Evolutionary conservation across 2,888 invertebrate species (phyloP).

Genomic region (Lissocephala sabroskyi): DNA sequence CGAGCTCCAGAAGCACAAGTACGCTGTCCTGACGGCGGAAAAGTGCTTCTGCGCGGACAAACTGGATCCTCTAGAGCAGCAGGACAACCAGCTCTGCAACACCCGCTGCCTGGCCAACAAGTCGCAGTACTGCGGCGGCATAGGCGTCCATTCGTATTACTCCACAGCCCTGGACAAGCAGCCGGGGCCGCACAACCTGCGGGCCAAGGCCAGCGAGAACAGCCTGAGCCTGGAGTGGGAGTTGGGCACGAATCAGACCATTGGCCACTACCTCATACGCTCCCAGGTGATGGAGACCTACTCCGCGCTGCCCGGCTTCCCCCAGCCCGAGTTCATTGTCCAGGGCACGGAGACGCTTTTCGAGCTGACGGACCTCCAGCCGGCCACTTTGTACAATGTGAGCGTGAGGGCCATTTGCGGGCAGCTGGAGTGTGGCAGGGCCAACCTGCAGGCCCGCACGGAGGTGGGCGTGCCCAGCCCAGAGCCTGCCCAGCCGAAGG

Average conservation of each 20-base stretch:
- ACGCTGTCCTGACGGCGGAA: conserved; percentile 64
- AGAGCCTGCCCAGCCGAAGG: conserved; percentile 79
- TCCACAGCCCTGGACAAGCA: conserved; percentile 64
- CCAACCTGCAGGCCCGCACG: conserved; percentile 78
- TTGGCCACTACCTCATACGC: conserved; percentile 76
- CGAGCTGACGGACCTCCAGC: conserved; percentile 78
- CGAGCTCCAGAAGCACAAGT: conserved; percentile 60
- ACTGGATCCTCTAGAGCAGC: conserved; percentile 59
- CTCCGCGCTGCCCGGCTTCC: conserved; percentile 73
- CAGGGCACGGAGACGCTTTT: conserved; percentile 76
- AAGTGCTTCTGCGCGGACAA: conserved; percentile 67
- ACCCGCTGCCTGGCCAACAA: conserved; percentile 77
- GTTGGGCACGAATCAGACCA: conserved; percentile 50
- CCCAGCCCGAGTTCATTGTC: conserved; percentile 76
- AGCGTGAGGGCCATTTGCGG: conserved; percentile 79
- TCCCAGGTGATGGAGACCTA: conserved; percentile 76
- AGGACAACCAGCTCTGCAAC: conserved; percentile 74
- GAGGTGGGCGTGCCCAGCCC: conserved; percentile 82
- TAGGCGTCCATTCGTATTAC: conserved; percentile 79
- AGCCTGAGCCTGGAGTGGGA: conserved; percentile 77
- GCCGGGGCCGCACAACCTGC: conserved; percentile 76
- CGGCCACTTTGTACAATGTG: conserved; percentile 84
- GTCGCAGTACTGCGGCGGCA: conserved; percentile 79
- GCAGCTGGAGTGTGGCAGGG: conserved; percentile 74
- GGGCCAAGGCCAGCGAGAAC: conserved; percentile 77